Evolutionary conservation across 2,888 invertebrate species (phyloP).

Genomic region (Cyclophora punctaria): DNA sequence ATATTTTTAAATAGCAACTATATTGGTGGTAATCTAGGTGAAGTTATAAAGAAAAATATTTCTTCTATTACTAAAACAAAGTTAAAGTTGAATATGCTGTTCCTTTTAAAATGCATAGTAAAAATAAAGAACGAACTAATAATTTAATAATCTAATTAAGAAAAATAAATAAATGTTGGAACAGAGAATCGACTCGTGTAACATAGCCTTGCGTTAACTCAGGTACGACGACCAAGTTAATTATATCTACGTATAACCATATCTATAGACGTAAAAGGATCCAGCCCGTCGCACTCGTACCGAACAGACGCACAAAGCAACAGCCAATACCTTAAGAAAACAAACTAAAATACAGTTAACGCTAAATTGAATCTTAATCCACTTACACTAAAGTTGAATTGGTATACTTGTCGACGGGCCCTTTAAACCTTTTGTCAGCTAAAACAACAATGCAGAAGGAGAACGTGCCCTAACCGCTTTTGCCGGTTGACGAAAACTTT

Average conservation of each 20-base stretch:
- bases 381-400: constrained; percentile 42
- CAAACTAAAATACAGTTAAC: constrained; percentile 33
- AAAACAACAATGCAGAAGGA: constrained; percentile 52
- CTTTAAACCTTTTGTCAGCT: constrained; percentile 39
- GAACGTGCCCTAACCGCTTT: constrained; percentile 70
- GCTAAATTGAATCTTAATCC: constrained; percentile 45
- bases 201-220: constrained; percentile 38
- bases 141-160: too few species aligned
- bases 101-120: too few species aligned
- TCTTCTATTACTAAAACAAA: too few species aligned
- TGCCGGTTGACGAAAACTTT: constrained; percentile 53
- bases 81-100: too few species aligned
- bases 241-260: constrained; percentile 42
- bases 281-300: constrained; percentile 66
- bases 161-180: neutral
- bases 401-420: constrained; percentile 22
- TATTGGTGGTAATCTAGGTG: too few species aligned
- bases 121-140: too few species aligned
- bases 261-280: constrained; percentile 61
- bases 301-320: constrained; percentile 67
- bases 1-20: too few species aligned
- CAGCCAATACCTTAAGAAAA: constrained; percentile 44
- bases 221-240: constrained; percentile 62
- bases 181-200: constrained; percentile 39
- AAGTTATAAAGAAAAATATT: too few species aligned